Conservation (phyloP, 2,113 vertebrate species). For the Sorex fumeus region DNA sequence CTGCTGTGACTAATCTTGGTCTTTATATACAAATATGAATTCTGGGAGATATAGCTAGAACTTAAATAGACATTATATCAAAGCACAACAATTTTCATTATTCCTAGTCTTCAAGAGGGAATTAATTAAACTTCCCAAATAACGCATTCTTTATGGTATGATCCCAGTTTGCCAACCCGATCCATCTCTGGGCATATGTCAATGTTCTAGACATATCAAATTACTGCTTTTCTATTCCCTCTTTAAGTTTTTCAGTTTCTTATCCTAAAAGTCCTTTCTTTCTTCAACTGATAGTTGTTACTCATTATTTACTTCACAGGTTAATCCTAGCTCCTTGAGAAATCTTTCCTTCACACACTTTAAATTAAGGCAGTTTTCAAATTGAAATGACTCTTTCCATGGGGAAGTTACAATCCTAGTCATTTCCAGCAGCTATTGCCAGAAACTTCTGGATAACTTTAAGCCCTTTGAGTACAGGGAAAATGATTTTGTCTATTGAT, state of each 20-base stretch:
- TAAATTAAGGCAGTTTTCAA: no score
- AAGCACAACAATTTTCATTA: background rate
- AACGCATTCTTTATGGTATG: background rate
- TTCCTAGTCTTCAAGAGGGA: background rate
- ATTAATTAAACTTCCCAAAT: background rate
- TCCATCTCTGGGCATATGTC: background rate
- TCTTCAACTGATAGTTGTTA: background rate
- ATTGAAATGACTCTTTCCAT: no score
- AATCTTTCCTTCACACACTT: background rate
- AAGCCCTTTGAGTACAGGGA: background rate
- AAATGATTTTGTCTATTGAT: background rate
- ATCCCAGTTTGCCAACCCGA: background rate
- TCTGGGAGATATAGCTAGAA: background rate
- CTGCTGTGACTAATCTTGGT: background rate
- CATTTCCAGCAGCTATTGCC: background rate
- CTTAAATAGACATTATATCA: background rate
- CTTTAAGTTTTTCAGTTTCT: background rate
- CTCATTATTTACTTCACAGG: background rate
- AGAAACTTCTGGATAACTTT: background rate
- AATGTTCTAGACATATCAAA: background rate
- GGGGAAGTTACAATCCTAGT: background rate
- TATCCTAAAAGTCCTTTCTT: background rate
- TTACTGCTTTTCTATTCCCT: background rate
- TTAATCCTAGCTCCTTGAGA: background rate
- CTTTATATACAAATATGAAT: background rate